Evolutionary conservation across 2,797 vertebrate species (phyloP).

Genomic region (Anguilla obscura): DNA sequence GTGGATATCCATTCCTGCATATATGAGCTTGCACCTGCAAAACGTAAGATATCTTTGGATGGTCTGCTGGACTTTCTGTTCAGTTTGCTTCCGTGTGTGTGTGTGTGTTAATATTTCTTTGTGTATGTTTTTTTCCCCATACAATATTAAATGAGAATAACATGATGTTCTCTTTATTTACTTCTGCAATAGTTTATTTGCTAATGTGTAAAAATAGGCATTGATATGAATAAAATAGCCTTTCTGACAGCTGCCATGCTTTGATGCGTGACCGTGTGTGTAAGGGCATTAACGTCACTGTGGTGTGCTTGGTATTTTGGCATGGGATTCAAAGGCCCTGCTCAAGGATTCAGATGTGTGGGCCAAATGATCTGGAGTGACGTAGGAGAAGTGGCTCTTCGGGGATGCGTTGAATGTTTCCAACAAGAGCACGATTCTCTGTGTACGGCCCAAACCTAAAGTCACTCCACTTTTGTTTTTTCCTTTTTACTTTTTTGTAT

Average conservation of each 20-base stretch:
- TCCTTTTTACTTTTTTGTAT: background rate
- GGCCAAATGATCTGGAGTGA: conserved; percentile 7
- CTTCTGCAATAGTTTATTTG: background rate
- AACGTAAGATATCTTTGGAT: conserved; percentile 33
- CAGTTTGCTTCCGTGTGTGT: conserved; percentile 47
- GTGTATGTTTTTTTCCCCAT: background rate
- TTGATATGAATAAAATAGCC: conserved; percentile 58
- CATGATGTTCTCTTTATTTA: background rate
- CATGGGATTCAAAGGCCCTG: conserved; percentile 17
- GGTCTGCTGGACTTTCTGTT: conserved; percentile 52
- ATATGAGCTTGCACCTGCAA: background rate
- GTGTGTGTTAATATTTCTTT: conserved; percentile 44
- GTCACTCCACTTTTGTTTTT: background rate
- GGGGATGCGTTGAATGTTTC: background rate
- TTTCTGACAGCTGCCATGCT: conserved; percentile 44
- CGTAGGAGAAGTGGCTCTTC: background rate
- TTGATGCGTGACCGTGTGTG: conserved; percentile 28
- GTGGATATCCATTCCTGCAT: background rate
- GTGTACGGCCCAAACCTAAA: background rate
- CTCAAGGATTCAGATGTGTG: background rate
- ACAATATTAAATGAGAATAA: background rate
- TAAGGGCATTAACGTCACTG: background rate
- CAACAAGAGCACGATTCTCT: conserved; percentile 1
- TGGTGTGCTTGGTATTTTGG: conserved; percentile 1
- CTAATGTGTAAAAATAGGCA: background rate